Base-by-base conservation (phyloP, 2,113 vertebrate species). In the Cephalopholis sonnerati region DNA sequence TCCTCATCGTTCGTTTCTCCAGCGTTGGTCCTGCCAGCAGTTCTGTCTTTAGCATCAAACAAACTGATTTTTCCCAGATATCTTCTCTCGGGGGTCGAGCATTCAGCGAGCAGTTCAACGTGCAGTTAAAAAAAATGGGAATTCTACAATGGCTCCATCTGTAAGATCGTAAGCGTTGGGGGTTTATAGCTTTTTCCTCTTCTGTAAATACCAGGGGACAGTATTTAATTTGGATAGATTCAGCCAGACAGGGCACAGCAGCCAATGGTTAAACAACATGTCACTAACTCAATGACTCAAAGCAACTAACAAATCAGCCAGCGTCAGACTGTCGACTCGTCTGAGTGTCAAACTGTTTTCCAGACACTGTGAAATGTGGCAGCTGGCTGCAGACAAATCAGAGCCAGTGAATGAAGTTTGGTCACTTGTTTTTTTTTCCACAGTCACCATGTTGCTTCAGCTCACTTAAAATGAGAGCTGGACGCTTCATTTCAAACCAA, bases 141-240 rank as follows among this genome's bases (percentile, higher is more conserved):
- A 77, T 73, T 58, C 76, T 70, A n/a, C 84, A 81, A 63, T 77
- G 84, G 86, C 74, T 83, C 53, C 74, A 76, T 64, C 41, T 84
- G 64, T 81, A 72, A n/a, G 46, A 74, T 65, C 24, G 54, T 65
- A 65, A 77, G 58, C 48, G 59, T 83, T 66, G 36, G 77, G 64
- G 68, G 59, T 85, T 84, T 79, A 81, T 74, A 79, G 80, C 71
- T 58, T 89, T 44, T 84, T 75, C 62, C 48, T 87, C 67, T 79
- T 89, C 57, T 91, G 72, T 81, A 87, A 67, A 87, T 83, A 81
- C 76, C 78, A 72, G 68, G 41, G 51, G 79, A 69, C 79, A 72
- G 81, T 86, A 78, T 88, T 86, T 77, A 4, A 74, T 78, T 77
- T 32, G 76, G 64, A 63, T 29, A 20, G 53, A 81, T 24, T 64